Conservation (phyloP, 2,888 invertebrate species). For the Nephrotoma appendiculata region DNA sequence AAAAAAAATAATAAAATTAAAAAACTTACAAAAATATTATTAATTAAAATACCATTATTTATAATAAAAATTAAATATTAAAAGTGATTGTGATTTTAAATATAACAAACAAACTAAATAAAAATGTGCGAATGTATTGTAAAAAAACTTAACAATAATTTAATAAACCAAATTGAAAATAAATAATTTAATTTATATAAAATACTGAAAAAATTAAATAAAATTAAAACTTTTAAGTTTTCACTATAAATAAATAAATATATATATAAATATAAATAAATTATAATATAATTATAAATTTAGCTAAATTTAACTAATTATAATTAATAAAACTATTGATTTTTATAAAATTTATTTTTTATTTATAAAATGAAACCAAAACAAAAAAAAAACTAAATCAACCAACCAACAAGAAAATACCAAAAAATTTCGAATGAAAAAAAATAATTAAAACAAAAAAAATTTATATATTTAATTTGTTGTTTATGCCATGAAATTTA, state of each 20-base stretch:
- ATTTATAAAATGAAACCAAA: background rate
- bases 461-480: background rate
- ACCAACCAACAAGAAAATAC: background rate
- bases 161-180: background rate
- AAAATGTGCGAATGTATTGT: background rate
- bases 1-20: background rate
- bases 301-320: background rate
- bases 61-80: background rate
- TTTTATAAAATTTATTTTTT: background rate
- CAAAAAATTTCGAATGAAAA: background rate
- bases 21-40: background rate
- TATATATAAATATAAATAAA: background rate
- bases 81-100: background rate
- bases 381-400: background rate
- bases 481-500: background rate
- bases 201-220: background rate
- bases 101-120: background rate
- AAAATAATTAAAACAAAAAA: background rate
- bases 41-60: background rate
- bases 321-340: constrained; percentile 1
- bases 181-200: background rate
- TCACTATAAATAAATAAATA: background rate
- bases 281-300: background rate
- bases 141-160: background rate
- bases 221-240: background rate